phyloP scores from a whole-genome alignment of 2,888 invertebrate species.

The Chymomyza caudatula region DNA sequence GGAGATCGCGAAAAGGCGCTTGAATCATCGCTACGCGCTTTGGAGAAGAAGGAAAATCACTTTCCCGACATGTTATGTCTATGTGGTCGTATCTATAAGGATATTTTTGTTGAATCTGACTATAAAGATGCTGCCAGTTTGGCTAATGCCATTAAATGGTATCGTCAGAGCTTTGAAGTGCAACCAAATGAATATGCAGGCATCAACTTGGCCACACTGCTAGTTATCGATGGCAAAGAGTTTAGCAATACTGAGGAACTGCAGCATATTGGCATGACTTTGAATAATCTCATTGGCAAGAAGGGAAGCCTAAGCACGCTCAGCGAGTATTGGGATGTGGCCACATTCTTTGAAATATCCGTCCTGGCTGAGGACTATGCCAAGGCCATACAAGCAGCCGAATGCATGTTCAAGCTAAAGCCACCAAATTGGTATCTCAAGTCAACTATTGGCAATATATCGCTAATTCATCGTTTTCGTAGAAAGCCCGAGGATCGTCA shows the following conservation, averaged over 20 bases:
- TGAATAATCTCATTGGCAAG: slow-evolving; percentile 98
- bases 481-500: slow-evolving; percentile 87
- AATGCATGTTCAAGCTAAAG: slow-evolving; percentile 94
- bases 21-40: slow-evolving; percentile 92
- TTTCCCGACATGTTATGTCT: slow-evolving; percentile 98
- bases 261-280: slow-evolving; percentile 94
- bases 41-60: slow-evolving; percentile 94
- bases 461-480: slow-evolving; percentile 93
- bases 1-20: slow-evolving; percentile 97
- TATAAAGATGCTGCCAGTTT: slow-evolving; percentile 93
- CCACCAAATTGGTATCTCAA: slow-evolving; percentile 97
- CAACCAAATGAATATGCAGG: slow-evolving; percentile 99
- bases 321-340: slow-evolving; percentile 99
- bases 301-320: slow-evolving; percentile 96
- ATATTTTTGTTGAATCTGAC: slow-evolving; percentile 97
- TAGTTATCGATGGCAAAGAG: slow-evolving; percentile 97
- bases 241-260: slow-evolving; percentile 94
- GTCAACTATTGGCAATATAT: slow-evolving; percentile 97
- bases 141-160: slow-evolving; percentile 97
- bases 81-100: slow-evolving; percentile 98
- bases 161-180: slow-evolving; percentile 97
- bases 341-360: slow-evolving; percentile 98
- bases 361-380: slow-evolving; percentile 97
- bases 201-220: slow-evolving; percentile 96
- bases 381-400: slow-evolving; percentile 97